Base-by-base conservation (phyloP, 1,140 invertebrate species). In the Sarcophaga bullata region DNA sequence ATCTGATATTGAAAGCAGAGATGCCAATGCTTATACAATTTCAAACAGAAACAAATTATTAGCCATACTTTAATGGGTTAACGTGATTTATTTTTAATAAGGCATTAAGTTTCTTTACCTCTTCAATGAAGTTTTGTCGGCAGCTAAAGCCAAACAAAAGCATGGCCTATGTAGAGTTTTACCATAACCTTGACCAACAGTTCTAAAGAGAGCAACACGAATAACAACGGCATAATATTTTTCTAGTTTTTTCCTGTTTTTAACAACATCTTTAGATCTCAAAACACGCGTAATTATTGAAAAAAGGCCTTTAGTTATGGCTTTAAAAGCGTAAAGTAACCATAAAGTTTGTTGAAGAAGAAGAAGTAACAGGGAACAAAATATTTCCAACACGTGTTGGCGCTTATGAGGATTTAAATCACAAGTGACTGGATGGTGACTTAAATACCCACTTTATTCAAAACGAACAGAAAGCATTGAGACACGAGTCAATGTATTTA, bases 161-260 rank as follows among this genome's bases (percentile, higher is more conserved):
- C 25, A n/a, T n/a, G n/a, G 62, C 8, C n/a, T 68, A 68, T 19
- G 62, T 68, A 68, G 62, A n/a, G 47, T 78, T 75, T 75, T 78
- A 48, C 13, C 5, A 17, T 78, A 78, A 78, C 75, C 75, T 78
- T 78, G 75, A 78, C 75, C 75, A 78, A 78, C 17, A 78, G 17
- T 25, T 68, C 62, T 68, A 19, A 68, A 68, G 58, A 13, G 15
- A 13, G 17, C n/a, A 17, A 9, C n/a, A 68, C 62, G 62, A 25
- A 68, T 25, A 17, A 49, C 75, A 48, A 25, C 48, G 48, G 13
- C 75, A 68, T 9, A 17, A 37, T 37, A 2, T 37, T 37, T 37
- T 37, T 37, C 25, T 37, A 2, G 25, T 37, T 37, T 37, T 37
- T 37, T 4, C 25, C 25, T n/a, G n/a, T n/a, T 37, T 37, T 19